phyloP scores from a whole-genome alignment of 2,888 invertebrate species.

The Yponomeuta plumbellus region DNA sequence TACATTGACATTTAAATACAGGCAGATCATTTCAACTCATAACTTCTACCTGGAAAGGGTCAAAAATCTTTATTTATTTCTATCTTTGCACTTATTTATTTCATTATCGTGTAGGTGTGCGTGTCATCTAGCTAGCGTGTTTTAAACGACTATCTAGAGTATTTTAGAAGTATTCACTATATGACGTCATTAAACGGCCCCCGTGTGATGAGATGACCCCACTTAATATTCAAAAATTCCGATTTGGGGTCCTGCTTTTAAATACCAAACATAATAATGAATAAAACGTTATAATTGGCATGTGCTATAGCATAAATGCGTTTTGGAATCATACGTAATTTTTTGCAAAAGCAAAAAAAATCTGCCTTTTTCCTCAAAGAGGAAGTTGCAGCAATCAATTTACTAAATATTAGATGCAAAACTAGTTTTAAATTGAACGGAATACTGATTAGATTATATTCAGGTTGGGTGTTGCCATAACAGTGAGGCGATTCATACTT shows the following conservation, averaged over 20 bases:
- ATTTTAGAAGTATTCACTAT: conserved; percentile 27
- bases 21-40: too few species aligned
- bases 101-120: neutral
- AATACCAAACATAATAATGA: too few species aligned
- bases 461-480: conserved; percentile 17
- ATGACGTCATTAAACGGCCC: too few species aligned
- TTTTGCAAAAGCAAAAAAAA: too few species aligned
- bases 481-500: conserved; percentile 43
- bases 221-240: too few species aligned
- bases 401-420: neutral
- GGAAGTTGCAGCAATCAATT: too few species aligned
- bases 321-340: neutral
- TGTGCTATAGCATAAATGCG: neutral
- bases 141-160: neutral
- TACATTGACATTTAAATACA: too few species aligned
- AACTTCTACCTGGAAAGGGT: neutral
- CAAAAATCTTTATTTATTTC: neutral
- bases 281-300: neutral
- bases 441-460: conserved; percentile 48
- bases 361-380: too few species aligned
- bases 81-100: conserved; percentile 1
- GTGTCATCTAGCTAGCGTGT: neutral
- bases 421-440: conserved; percentile 58
- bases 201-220: too few species aligned
- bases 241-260: too few species aligned